phyloP scores from a whole-genome alignment of 2,888 invertebrate species.

The Papilio elwesi region DNA sequence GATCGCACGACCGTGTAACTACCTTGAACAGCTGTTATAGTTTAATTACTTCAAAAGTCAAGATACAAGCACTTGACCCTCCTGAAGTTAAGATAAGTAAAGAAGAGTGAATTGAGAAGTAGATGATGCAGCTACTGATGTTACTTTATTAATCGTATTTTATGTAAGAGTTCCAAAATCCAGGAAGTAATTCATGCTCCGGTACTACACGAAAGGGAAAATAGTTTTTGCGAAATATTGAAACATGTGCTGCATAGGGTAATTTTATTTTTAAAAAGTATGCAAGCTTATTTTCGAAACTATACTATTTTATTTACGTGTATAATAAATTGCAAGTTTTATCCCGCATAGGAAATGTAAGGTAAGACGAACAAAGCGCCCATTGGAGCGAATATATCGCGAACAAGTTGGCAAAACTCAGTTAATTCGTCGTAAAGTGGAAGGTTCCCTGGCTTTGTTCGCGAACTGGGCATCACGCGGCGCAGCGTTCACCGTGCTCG shows the following conservation, averaged over 20 bases:
- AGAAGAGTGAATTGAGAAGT: too few species aligned
- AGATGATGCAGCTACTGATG: too few species aligned
- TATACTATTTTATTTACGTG: too few species aligned
- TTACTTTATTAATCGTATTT: too few species aligned
- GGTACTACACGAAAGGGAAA: not conserved
- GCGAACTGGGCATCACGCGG: not conserved
- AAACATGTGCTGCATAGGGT: not conserved
- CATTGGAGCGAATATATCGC: constrained; percentile 15
- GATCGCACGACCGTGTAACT: not conserved
- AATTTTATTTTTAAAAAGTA: not conserved
- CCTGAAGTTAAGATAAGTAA: too few species aligned
- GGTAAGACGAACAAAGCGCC: constrained; percentile 1
- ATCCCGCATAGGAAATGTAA: not conserved
- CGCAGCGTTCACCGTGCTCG: not conserved
- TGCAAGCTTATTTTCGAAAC: too few species aligned
- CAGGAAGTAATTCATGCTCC: not conserved
- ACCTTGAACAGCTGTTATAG: not conserved
- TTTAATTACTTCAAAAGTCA: not conserved
- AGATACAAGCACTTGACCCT: too few species aligned
- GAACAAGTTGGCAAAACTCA: constrained; percentile 17
- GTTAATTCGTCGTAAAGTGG: constrained; percentile 28
- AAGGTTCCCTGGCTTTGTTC: constrained; percentile 18
- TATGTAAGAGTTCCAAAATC: too few species aligned
- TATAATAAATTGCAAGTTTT: not conserved
- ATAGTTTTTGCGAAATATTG: not conserved